These are phyloP conservation scores for Hyppa rectilinea DNA, from an alignment of 2,888 invertebrate genomes.

Conservation along the genomic window DNA sequence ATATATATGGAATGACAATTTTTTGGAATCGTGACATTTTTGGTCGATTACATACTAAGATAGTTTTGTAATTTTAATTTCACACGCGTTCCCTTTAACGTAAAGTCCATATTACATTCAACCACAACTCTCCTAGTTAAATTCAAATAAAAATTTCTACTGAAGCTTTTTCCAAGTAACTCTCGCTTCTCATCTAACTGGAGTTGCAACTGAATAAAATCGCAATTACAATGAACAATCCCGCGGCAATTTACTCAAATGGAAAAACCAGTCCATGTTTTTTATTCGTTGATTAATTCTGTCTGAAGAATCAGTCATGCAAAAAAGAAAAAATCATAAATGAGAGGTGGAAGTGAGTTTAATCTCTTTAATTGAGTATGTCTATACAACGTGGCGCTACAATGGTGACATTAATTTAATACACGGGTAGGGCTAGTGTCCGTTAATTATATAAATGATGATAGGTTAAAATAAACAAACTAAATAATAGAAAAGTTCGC, in stretches of 20 bases:
- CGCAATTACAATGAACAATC: slow-evolving; percentile 35
- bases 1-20: no score
- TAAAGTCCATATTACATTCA: neutral
- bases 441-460: no score
- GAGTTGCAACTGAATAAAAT: slow-evolving; percentile 17
- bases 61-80: no score
- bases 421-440: no score
- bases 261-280: slow-evolving; percentile 28
- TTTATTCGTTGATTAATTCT: slow-evolving; percentile 30
- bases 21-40: no score
- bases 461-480: no score
- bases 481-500: no score
- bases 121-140: neutral
- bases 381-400: no score
- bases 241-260: slow-evolving; percentile 8
- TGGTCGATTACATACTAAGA: no score
- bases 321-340: slow-evolving; percentile 10
- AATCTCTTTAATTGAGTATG: slow-evolving; percentile 1
- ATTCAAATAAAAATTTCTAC: neutral
- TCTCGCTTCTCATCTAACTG: slow-evolving; percentile 5
- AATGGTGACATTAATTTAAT: no score
- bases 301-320: slow-evolving; percentile 15
- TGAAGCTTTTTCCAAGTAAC: slow-evolving; percentile 10
- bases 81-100: no score
- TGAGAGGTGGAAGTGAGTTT: neutral